Evolutionary conservation across 2,113 vertebrate genomes (phyloP), one percentile per base, ranked within the genome.

Genomic region (Phrynocephalus versicolor): DNA sequence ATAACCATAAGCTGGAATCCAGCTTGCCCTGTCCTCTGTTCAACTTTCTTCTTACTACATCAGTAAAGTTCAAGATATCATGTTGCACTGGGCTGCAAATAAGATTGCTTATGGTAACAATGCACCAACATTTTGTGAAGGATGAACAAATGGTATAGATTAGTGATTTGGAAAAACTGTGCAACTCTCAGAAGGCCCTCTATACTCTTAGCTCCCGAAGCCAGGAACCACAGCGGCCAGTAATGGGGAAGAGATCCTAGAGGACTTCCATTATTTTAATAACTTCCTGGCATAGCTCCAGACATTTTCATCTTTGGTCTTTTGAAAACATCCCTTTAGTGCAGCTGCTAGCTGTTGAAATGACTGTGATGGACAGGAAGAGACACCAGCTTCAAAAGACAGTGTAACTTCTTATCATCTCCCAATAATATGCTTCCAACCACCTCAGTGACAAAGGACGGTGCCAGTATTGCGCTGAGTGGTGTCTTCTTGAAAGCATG

Each of bases 211-310:
- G 72, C 58, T 45, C 30, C 60, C 51, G 19, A 16, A 9, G 30
- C 41, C 39, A 76, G 39, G 33, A 65, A n/a, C 15, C 51, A 65
- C 39, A 84, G 39, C 73, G 51, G 72, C 82, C 58, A 84, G 74
- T 65, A 76, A 76, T 67, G n/a, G 41, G 12, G 41, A 84, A 18
- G 60, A 75, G 60, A 41, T 65, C 30, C 72, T 76, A 45, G 39
- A 76, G 37, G 30, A 67, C 3, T 75, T 76, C 72, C 72, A 76
- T 84, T 84, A 84, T 76, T 84, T 84, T 84, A 84, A 84, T 84
- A 65, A 75, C 72, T 75, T 84, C 72, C 13, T 84, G 72, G 82
- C 39, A 67, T 35, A 14, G 5, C 51, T 84, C 72, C 82, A 84
- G 21, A 14, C 72, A 75, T 67, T 64, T 55, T 76, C n/a, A 13